A percentile compares a stretch with the other conserved stretches of the same genome.
Conservation (phyloP, 1,140 invertebrate genomes). For the Zaprionus tsacasi region DNA sequence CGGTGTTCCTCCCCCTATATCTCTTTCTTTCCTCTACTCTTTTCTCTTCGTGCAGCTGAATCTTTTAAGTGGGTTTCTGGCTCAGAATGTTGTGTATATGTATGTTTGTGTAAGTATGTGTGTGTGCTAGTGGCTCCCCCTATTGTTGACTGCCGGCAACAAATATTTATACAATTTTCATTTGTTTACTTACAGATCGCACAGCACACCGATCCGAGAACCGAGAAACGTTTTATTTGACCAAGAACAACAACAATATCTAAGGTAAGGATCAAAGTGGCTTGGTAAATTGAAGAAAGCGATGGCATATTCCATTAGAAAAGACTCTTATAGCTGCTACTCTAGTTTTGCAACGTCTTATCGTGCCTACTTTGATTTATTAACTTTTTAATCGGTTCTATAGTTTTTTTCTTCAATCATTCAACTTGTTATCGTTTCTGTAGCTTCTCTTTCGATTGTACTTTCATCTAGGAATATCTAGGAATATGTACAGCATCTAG, state of each 20-base stretch:
- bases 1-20: background rate
- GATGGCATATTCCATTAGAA: background rate
- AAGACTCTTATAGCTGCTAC: background rate
- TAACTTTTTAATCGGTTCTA: background rate
- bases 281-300: slow-evolving; percentile 47
- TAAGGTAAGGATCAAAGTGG: slow-evolving; percentile 66
- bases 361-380: background rate
- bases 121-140: background rate
- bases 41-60: slow-evolving; percentile 49
- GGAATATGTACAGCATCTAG: too few species aligned
- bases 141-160: slow-evolving; percentile 31
- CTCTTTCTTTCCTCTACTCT: slow-evolving; percentile 3
- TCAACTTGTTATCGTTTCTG: too few species aligned
- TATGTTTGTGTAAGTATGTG: background rate
- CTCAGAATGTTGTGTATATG: slow-evolving; percentile 35
- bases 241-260: slow-evolving; percentile 51
- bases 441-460: too few species aligned
- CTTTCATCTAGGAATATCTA: too few species aligned
- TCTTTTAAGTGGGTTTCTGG: slow-evolving; percentile 75
- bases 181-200: slow-evolving; percentile 72
- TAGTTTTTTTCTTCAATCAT: too few species aligned
- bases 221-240: slow-evolving; percentile 34
- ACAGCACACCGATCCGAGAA: slow-evolving; percentile 25
- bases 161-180: slow-evolving; percentile 78
- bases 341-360: background rate